phyloP scores from a whole-genome alignment of 2,113 vertebrate genomes.

The Pampusana beccarii region DNA sequence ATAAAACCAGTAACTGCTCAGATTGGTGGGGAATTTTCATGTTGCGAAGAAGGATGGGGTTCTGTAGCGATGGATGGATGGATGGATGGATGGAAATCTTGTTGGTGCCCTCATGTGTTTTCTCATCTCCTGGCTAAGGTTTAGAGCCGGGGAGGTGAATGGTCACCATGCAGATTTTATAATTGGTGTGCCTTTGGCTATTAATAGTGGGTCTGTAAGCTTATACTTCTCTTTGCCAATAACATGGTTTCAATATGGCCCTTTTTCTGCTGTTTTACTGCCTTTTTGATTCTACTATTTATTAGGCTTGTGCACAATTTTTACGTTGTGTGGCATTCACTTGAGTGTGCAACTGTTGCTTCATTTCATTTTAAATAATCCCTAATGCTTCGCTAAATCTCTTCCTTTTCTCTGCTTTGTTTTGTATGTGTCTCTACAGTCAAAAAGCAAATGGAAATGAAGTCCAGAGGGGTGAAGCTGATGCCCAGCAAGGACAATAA shows the following conservation, averaged over 20 bases:
- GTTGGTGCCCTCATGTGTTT: accelerated
- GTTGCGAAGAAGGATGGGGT: accelerated
- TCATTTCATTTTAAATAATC: accelerated
- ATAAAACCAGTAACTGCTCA: neutral
- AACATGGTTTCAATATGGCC: neutral
- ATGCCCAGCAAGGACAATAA: constrained; percentile 97
- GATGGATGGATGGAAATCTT: neutral
- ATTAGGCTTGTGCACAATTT: too few relatives aligned
- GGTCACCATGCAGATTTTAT: accelerated
- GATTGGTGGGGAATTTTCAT: accelerated
- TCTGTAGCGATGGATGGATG: neutral
- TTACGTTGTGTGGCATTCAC: neutral
- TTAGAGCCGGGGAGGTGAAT: neutral
- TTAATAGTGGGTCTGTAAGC: neutral
- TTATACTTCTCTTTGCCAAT: accelerated
- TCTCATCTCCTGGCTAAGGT: neutral
- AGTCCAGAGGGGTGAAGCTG: constrained; percentile 96
- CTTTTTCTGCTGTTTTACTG: neutral
- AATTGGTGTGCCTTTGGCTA: neutral
- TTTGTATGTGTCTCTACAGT: constrained; percentile 77
- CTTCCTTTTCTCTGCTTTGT: neutral
- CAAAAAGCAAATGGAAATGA: constrained; percentile 98
- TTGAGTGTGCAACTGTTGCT: neutral
- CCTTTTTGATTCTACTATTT: neutral
- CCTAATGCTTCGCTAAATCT: neutral